These are phyloP conservation scores for Bombus picipes DNA, from an alignment of 1,140 invertebrate genomes.

Conservation along the genomic window DNA sequence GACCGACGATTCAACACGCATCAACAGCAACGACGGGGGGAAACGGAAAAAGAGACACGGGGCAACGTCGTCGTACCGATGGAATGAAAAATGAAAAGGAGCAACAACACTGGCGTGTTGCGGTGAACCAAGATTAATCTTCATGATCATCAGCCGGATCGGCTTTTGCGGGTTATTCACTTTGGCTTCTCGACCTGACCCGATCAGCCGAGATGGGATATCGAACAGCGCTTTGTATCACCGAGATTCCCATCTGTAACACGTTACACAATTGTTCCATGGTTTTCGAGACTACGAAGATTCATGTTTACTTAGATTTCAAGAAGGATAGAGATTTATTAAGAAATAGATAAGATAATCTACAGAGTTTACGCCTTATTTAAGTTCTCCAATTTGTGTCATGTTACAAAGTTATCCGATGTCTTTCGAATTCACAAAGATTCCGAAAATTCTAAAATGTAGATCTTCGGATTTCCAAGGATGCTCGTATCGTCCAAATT, in stretches of 20 bases:
- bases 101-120: slow-evolving; percentile 37
- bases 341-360: no score
- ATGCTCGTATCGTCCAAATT: no score
- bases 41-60: slow-evolving; percentile 21
- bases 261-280: no score
- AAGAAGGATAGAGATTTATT: no score
- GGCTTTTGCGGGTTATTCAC: slow-evolving; percentile 22
- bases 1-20: slow-evolving; percentile 34
- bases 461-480: neutral
- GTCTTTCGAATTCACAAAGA: neutral
- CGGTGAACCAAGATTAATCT: slow-evolving; percentile 62
- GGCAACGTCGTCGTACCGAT: slow-evolving; percentile 29
- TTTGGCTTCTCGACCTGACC: slow-evolving; percentile 27
- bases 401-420: neutral
- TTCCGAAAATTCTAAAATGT: neutral
- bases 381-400: neutral
- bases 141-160: slow-evolving; percentile 52
- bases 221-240: neutral
- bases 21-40: neutral
- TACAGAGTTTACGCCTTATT: neutral
- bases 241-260: no score
- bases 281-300: no score
- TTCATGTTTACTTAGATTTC: no score
- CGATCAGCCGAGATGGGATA: slow-evolving; percentile 3
- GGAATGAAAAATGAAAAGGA: slow-evolving; percentile 59